Evolutionary conservation across 1,140 invertebrate genomes (phyloP).

Genomic region (Eubasilissa regina): DNA sequence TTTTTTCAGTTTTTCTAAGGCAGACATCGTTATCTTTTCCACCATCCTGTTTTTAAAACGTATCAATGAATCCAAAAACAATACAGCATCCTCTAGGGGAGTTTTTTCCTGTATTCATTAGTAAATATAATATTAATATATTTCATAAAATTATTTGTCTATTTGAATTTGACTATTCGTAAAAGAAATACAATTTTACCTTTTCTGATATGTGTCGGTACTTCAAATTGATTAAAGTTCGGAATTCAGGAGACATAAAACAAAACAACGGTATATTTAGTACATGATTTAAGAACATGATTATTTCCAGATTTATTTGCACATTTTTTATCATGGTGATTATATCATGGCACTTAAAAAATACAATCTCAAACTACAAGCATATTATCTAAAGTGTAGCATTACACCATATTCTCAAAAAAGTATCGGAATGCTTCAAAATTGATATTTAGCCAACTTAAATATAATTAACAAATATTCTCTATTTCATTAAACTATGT

Average conservation of each 20-base stretch:
- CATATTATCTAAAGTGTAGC: too few relatives aligned
- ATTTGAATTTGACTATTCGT: too few relatives aligned
- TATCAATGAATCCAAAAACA: constrained; percentile 48
- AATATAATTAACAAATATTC: too few relatives aligned
- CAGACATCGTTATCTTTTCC: constrained; percentile 50
- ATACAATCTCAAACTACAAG: too few relatives aligned
- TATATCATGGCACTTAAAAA: too few relatives aligned
- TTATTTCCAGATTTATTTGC: too few relatives aligned
- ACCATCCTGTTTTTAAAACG: constrained; percentile 46
- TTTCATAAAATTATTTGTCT: not conserved
- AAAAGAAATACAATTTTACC: not conserved
- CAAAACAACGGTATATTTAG: not conserved
- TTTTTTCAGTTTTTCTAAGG: constrained; percentile 55
- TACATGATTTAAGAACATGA: not conserved
- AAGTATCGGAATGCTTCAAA: too few relatives aligned
- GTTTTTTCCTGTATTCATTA: constrained; percentile 22
- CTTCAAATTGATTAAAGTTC: not conserved
- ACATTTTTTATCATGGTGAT: too few relatives aligned
- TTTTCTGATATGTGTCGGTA: constrained; percentile 31
- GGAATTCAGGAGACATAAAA: not conserved
- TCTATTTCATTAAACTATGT: too few relatives aligned
- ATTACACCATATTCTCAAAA: too few relatives aligned
- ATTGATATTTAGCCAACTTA: too few relatives aligned
- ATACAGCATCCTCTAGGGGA: constrained; percentile 13
- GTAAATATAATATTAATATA: not conserved